Percentiles rank a stretch among this genome's conserved stretches.
Conservation (phyloP, 2,888 invertebrate species). For the Ectropis crepuscularia region DNA sequence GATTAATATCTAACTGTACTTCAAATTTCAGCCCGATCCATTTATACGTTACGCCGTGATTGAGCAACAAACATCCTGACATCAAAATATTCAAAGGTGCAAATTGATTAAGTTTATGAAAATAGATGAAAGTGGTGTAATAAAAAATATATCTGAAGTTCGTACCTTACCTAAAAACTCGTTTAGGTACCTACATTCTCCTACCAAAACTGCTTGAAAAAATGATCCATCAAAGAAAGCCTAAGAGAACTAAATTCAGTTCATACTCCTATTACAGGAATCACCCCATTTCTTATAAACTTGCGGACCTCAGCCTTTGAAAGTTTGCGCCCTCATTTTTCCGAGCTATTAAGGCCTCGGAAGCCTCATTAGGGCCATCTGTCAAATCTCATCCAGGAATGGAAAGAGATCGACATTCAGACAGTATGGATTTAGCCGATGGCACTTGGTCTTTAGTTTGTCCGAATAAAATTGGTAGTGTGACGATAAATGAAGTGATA, state of each 20-base stretch:
- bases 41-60: too few relatives aligned
- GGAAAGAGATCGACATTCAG: constrained; percentile 28
- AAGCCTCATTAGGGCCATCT: constrained; percentile 43
- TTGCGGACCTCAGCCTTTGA: constrained; percentile 28
- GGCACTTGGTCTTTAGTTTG: too few relatives aligned
- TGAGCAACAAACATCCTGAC: too few relatives aligned
- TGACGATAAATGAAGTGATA: too few relatives aligned
- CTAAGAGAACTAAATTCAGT: constrained; percentile 15
- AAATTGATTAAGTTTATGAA: background rate
- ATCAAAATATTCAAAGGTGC: too few relatives aligned
- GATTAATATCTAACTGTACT: too few relatives aligned
- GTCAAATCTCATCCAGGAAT: constrained; percentile 38
- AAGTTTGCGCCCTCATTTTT: constrained; percentile 36
- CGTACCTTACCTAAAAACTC: too few relatives aligned
- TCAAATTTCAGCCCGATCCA: too few relatives aligned
- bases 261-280: constrained; percentile 16
- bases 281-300: constrained; percentile 35
- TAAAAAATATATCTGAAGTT: background rate
- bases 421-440: constrained; percentile 13
- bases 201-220: background rate
- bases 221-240: constrained; percentile 6
- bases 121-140: background rate
- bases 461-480: too few relatives aligned
- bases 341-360: constrained; percentile 38
- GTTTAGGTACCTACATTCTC: too few relatives aligned